Conservation (phyloP, 2,888 invertebrate genomes). For the Melanotus villosus region DNA sequence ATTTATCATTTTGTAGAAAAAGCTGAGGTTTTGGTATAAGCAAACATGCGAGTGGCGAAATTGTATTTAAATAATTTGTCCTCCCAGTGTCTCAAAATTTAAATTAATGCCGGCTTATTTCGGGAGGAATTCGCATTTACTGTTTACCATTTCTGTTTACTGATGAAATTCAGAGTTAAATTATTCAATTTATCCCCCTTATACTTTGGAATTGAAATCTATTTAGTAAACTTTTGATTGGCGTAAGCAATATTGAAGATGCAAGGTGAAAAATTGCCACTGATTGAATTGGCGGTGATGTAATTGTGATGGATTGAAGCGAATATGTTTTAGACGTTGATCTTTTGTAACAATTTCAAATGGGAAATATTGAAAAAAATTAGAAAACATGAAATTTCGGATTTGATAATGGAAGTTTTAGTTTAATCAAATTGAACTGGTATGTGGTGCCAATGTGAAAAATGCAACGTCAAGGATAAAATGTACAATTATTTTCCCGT, state of each 20-base stretch:
- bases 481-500: no score
- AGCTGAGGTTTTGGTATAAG: conserved; percentile 18
- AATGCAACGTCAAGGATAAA: no score
- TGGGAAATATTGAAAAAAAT: no score
- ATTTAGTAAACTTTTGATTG: not conserved
- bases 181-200: conserved; percentile 10
- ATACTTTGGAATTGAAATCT: not conserved
- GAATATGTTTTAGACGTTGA: no score
- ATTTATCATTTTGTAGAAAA: conserved; percentile 34
- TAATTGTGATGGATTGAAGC: no score
- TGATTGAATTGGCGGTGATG: not conserved
- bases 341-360: no score
- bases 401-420: no score
- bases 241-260: not conserved
- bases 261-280: not conserved
- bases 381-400: no score
- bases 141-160: conserved; percentile 6
- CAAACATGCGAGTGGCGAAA: conserved; percentile 14
- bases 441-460: no score
- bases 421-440: no score
- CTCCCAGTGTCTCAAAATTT: not conserved
- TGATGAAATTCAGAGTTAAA: conserved; percentile 1
- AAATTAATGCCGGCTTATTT: conserved; percentile 17
- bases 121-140: not conserved
- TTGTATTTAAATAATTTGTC: conserved; percentile 15